These are phyloP conservation scores for Heterochromis multidens DNA, from an alignment of 2,113 vertebrate species.

Conservation along the genomic window DNA sequence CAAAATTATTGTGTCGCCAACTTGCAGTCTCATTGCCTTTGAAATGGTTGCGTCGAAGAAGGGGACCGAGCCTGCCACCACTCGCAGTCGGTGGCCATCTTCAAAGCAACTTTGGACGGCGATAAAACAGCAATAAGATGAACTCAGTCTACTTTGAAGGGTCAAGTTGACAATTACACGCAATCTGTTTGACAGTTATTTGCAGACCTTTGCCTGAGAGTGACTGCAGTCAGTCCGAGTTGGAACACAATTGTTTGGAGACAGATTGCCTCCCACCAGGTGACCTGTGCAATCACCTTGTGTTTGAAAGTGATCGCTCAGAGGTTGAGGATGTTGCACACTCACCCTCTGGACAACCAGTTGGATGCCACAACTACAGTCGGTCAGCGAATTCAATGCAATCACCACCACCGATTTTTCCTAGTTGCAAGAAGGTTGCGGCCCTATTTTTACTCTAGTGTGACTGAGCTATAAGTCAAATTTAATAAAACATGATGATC, in stretches of 20 bases:
- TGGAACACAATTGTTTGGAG: not conserved
- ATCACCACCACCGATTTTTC: not conserved
- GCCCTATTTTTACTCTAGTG: not conserved
- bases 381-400: not conserved
- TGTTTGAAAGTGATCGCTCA: not conserved
- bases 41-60: not conserved
- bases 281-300: not conserved
- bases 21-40: not conserved
- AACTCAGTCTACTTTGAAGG: not conserved
- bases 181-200: not conserved
- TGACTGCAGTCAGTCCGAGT: not conserved
- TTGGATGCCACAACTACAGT: not conserved
- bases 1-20: not conserved
- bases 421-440: not conserved
- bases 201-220: not conserved
- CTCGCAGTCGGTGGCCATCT: not conserved
- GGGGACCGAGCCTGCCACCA: not conserved
- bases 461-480: not conserved
- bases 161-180: not conserved
- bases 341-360: not conserved
- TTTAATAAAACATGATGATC: not conserved
- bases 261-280: not conserved
- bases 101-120: not conserved
- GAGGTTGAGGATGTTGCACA: not conserved
- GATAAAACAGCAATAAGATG: not conserved